Base-by-base conservation (phyloP, 2,888 invertebrate species). In the Agrilus mali region DNA sequence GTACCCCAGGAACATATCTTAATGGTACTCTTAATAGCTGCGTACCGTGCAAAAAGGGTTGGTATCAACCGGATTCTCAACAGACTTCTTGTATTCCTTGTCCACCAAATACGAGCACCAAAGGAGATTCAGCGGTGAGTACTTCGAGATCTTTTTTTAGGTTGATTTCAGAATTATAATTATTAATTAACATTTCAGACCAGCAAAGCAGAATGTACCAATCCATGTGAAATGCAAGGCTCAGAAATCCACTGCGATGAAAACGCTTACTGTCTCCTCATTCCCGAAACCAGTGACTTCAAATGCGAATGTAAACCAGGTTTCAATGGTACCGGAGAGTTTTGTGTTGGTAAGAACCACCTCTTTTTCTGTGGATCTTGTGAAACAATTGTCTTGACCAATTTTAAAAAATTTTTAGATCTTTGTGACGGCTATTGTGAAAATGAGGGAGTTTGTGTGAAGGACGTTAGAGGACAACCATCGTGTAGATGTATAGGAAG, bases 271-370 rank as follows among this genome's bases (percentile, higher is more conserved):
- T 94, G 93, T 59, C 73, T 92, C 6, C 72, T 89, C 48, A 80
- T 86, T 41, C 80, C 81, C 0, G 89, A 89, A 62, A 86, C 82
- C 8, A 82, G 80, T 52, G 85, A 87, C 56, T 89, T 88, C 71
- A 81, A 82, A 57, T 95, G 94, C 61, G 85, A 90, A 61, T 95
- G 94, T 66, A 93, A 92, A 58, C 86, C 89, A 1, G 94, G 94
- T 1, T 94, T 86, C 70, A 88, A 89, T 60, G 88, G 89, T 51
- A 87, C 87, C 15, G 92, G 90, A 43, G 76, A 80, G 68, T 71
- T 76, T 48, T 92, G 92, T 61, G 72, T 67, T 56, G 77, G 37
- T 37, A 37, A 10, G 15, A 17, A 16, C 6, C 22, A 7, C 6
- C 2, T 22, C 7, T 7, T 6, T 22, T 3, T 22, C 7, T 7